phyloP scores from a whole-genome alignment of 1,140 invertebrate genomes.

The Cydia fagiglandana region DNA sequence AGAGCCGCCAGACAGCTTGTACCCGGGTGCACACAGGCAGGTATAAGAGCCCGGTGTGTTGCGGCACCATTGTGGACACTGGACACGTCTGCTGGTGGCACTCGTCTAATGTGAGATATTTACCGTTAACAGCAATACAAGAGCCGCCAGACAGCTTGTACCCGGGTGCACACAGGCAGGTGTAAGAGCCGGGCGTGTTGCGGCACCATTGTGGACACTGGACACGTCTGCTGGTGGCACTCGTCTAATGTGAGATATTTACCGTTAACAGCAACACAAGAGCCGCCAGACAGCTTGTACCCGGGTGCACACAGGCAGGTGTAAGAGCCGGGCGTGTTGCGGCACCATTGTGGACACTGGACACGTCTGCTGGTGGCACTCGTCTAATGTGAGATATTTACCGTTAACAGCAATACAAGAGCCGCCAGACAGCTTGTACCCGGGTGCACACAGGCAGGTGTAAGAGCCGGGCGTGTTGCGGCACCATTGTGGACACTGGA shows the following conservation, averaged over 20 bases:
- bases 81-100: slow-evolving; percentile 85
- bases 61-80: slow-evolving; percentile 85
- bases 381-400: slow-evolving; percentile 81
- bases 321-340: slow-evolving; percentile 85
- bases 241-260: slow-evolving; percentile 39
- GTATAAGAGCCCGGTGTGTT: slow-evolving; percentile 86
- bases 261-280: slow-evolving; percentile 86
- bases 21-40: slow-evolving; percentile 89
- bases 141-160: slow-evolving; percentile 81
- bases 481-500: slow-evolving; percentile 84
- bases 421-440: slow-evolving; percentile 82
- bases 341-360: slow-evolving; percentile 85
- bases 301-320: slow-evolving; percentile 88
- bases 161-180: slow-evolving; percentile 88
- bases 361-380: slow-evolving; percentile 87
- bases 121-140: slow-evolving; percentile 86
- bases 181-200: slow-evolving; percentile 85
- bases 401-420: slow-evolving; percentile 85
- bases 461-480: slow-evolving; percentile 85
- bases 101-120: slow-evolving; percentile 81
- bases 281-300: slow-evolving; percentile 81
- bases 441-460: slow-evolving; percentile 87
- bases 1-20: slow-evolving; percentile 79
- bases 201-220: slow-evolving; percentile 88
- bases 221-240: too few relatives aligned